Evolutionary conservation across 2,797 vertebrate species (phyloP).

Genomic region (Spheniscus humboldti): DNA sequence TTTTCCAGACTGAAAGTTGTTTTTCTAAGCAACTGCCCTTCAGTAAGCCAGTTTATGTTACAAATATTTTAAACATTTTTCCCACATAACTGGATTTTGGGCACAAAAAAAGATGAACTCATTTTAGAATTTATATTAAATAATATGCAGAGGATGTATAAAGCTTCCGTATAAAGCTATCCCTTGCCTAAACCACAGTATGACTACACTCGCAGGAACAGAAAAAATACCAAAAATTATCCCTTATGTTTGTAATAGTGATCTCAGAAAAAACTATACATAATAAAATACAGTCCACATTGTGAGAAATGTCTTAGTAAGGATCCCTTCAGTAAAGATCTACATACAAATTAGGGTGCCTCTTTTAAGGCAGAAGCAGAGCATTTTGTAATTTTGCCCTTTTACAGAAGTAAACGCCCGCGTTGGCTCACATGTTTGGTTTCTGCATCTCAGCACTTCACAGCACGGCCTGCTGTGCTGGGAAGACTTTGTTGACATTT

Average conservation of each 20-base stretch:
- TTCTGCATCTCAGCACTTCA: background rate
- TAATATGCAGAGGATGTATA: background rate
- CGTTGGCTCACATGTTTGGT: background rate
- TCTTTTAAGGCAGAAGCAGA: background rate
- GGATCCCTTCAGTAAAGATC: background rate
- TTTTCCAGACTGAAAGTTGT: background rate
- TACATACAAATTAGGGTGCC: background rate
- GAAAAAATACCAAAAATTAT: background rate
- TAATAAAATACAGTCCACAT: background rate
- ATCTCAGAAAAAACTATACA: background rate
- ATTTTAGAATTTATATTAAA: background rate
- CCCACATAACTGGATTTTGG: background rate
- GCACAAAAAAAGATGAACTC: background rate
- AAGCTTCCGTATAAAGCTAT: background rate
- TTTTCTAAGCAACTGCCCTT: background rate
- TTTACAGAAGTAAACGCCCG: background rate
- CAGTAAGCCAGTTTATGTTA: background rate
- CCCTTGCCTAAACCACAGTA: background rate
- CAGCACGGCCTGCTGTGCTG: background rate
- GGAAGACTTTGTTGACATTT: background rate
- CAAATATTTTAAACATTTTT: background rate
- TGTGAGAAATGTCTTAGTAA: background rate
- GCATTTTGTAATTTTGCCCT: background rate
- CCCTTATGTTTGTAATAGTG: background rate
- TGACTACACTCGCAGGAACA: background rate